Conservation (phyloP, 1,140 invertebrate species). For the Augochlora pura region DNA sequence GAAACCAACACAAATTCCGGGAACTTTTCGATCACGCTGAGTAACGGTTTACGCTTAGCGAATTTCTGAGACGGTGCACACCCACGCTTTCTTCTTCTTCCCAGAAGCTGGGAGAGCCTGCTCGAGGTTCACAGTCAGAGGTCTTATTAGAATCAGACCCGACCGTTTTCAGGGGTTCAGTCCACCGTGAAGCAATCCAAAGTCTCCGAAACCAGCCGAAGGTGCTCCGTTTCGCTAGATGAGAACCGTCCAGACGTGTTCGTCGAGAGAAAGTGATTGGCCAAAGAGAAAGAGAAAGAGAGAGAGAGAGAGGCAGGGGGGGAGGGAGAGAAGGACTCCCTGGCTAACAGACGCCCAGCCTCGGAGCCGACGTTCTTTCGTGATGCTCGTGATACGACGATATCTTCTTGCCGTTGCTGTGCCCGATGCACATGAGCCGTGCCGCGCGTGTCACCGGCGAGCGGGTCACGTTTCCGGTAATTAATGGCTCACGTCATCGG, state of each 20-base stretch:
- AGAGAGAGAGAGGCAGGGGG: conserved; percentile 18
- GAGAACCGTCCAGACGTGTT: conserved; percentile 44
- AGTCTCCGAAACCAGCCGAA: neutral
- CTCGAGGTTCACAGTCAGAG: no score
- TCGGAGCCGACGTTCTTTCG: conserved; percentile 43
- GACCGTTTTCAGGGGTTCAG: conserved; percentile 23
- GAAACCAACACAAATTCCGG: no score
- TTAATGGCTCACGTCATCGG: conserved; percentile 76
- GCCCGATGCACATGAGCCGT: conserved; percentile 46
- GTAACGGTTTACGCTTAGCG: no score
- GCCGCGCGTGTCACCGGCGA: conserved; percentile 51
- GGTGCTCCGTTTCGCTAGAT: conserved; percentile 27
- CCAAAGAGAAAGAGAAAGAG: conserved; percentile 34
- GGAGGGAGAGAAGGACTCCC: conserved; percentile 25
- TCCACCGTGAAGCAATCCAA: neutral
- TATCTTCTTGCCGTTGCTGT: conserved; percentile 45
- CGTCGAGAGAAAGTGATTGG: conserved; percentile 59
- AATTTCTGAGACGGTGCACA: no score
- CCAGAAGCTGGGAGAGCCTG: no score
- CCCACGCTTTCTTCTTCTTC: no score
- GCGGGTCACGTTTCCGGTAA: conserved; percentile 76
- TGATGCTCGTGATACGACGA: conserved; percentile 59
- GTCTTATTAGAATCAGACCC: neutral
- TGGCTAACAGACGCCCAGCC: conserved; percentile 17
- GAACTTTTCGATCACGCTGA: no score